Base-by-base conservation (phyloP, 2,797 vertebrate genomes). In the Myripristis murdjan region DNA sequence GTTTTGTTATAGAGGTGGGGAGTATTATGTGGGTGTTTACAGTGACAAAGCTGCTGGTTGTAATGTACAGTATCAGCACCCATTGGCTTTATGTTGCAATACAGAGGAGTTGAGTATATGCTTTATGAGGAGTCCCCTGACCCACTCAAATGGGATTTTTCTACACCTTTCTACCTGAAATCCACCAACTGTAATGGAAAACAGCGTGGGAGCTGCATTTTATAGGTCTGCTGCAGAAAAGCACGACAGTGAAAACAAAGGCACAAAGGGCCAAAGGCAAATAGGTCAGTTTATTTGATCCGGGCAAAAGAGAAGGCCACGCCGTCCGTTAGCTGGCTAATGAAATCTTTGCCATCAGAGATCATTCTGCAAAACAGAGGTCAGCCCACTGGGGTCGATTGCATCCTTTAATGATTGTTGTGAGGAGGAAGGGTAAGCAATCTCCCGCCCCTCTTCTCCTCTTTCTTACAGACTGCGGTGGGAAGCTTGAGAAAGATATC, bases 401-500 rank as follows among this genome's bases (percentile, higher is more conserved):
- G 65, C 83, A 66, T 33, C 56, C 74, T 73, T 85, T 78, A 84
- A 74, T 14, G 64, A 2, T 43, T 48, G 46, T 60, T 22, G 28
- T 68, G 52, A 79, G 39, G 11, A 2, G n/a, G 11, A 75, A 73
- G 52, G 70, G 79, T 87, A 73, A 89, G 73, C 58, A 70, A 81
- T 77, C 66, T 41, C 64, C 65, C 76, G 54, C 43, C 54, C 14
- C 59, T 59, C 33, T 67, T 54, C 64, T 95, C 70, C 91, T 94
- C 75, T 91, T 84, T 83, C 82, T 46, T 70, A 37, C 94, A 99
- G 98, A 99, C 70, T 96, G 96, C 22, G 93, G 94, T 61, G 84
- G 91, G 6, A 95, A 91, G 75, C 91, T 99, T 89, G 97, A 99
- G 90, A 97, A 97, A 20, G 95, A 96, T 64, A 92, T 99, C 83